phyloP scores from a whole-genome alignment of 2,888 invertebrate genomes.

The Drosophila lutescens region DNA sequence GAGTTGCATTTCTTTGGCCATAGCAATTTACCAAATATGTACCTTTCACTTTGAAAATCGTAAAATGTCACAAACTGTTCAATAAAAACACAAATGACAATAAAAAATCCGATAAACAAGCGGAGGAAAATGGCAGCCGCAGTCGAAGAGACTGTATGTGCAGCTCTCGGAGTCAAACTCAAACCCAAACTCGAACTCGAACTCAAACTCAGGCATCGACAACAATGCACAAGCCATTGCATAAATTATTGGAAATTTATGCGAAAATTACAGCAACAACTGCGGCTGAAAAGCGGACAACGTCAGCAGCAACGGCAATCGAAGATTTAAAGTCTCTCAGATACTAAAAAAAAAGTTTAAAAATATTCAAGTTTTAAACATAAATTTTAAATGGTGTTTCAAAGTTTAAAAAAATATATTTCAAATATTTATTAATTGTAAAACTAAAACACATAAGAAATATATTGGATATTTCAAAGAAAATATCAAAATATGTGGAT shows the following conservation, averaged over 20 bases:
- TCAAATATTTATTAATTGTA: too few species aligned
- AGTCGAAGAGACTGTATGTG: conserved; percentile 1
- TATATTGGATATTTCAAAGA: too few species aligned
- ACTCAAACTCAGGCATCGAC: conserved; percentile 26
- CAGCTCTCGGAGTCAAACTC: conserved; percentile 13
- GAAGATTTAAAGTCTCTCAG: background rate
- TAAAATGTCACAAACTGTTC: conserved; percentile 72
- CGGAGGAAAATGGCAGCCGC: conserved; percentile 30
- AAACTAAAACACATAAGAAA: too few species aligned
- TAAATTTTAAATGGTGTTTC: too few species aligned
- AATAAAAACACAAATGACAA: conserved; percentile 67
- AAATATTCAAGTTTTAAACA: background rate
- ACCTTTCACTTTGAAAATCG: conserved; percentile 73
- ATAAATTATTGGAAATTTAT: conserved; percentile 70
- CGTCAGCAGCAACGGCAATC: conserved; percentile 36
- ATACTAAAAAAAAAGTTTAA: background rate
- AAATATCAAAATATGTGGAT: too few species aligned
- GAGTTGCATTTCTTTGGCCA: conserved; percentile 54
- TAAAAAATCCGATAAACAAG: conserved; percentile 61
- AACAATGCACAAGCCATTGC: conserved; percentile 65
- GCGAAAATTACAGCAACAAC: conserved; percentile 64
- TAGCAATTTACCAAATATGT: conserved; percentile 69
- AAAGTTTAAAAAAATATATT: too few species aligned
- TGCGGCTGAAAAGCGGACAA: conserved; percentile 33
- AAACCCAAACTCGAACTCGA: conserved; percentile 7